Conservation (phyloP, 2,888 invertebrate genomes). For the Clivina fossor region DNA sequence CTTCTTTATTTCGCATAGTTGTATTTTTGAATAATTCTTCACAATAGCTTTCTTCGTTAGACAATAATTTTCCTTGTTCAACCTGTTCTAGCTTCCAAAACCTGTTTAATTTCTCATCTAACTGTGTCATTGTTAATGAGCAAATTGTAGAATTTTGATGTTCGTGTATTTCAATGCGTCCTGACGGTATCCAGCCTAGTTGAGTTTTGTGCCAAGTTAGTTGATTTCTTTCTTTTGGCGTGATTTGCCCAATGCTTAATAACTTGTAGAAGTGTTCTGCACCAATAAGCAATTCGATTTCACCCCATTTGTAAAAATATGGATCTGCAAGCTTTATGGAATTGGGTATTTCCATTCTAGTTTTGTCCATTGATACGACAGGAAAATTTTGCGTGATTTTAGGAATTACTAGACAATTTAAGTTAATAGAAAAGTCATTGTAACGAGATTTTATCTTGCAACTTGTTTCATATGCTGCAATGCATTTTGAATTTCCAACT, state of each 20-base stretch:
- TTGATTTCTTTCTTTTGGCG: slow-evolving; percentile 1
- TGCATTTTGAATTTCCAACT: background rate
- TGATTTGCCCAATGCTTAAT: slow-evolving; percentile 28
- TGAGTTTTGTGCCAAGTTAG: slow-evolving; percentile 32
- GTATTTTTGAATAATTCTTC: no score
- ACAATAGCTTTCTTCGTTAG: no score
- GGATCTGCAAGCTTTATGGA: no score
- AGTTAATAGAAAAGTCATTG: slow-evolving; percentile 1
- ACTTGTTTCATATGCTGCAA: background rate
- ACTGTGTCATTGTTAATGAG: no score
- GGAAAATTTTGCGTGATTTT: background rate
- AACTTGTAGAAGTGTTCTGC: slow-evolving; percentile 36
- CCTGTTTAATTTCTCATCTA: no score
- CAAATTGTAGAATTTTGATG: no score
- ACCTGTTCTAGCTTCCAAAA: no score
- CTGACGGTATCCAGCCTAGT: slow-evolving; percentile 37
- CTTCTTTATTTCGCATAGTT: no score
- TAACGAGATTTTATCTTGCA: background rate
- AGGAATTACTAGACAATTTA: background rate
- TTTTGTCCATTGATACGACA: background rate
- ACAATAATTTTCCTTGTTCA: no score
- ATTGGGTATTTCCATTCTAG: no score
- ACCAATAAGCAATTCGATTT: slow-evolving; percentile 37
- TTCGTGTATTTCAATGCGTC: no score
- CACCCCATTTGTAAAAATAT: no score